A percentile compares a stretch with the other conserved stretches of the same genome.
Conservation (phyloP, 2,797 vertebrate species). For the Acanthis flammea region DNA sequence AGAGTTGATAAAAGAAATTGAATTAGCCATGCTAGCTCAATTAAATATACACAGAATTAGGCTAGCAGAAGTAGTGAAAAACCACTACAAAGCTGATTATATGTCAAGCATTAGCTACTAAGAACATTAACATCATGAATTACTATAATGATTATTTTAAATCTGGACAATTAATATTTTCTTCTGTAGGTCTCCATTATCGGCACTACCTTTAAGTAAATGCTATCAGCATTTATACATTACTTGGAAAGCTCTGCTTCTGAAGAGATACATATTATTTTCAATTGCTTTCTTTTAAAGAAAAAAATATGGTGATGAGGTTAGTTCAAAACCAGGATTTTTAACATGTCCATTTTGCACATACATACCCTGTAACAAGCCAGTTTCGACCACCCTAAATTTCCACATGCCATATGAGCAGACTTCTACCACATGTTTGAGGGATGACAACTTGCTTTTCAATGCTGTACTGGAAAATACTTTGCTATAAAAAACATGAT, state of each 20-base stretch:
- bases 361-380: neutral
- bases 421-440: neutral
- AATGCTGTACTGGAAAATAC: neutral
- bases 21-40: neutral
- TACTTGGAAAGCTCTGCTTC: neutral
- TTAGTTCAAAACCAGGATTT: neutral
- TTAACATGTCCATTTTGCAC: neutral
- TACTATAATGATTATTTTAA: neutral
- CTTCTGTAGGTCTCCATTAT: neutral
- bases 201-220: neutral
- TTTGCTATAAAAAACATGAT: rapidly evolving
- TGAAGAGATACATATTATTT: neutral
- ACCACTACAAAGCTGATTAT: neutral
- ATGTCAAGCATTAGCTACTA: neutral
- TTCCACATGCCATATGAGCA: neutral
- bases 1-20: neutral
- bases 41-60: neutral
- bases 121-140: neutral
- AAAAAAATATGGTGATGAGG: neutral
- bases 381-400: neutral
- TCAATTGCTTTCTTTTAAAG: neutral
- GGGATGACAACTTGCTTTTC: neutral
- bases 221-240: neutral
- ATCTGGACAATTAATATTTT: neutral
- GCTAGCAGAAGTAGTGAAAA: neutral